A percentile compares a stretch with the other conserved stretches of the same genome.
These are phyloP conservation scores for Alviniconcha strummeri DNA, from an alignment of 2,888 invertebrate genomes.

Conservation along the genomic window DNA sequence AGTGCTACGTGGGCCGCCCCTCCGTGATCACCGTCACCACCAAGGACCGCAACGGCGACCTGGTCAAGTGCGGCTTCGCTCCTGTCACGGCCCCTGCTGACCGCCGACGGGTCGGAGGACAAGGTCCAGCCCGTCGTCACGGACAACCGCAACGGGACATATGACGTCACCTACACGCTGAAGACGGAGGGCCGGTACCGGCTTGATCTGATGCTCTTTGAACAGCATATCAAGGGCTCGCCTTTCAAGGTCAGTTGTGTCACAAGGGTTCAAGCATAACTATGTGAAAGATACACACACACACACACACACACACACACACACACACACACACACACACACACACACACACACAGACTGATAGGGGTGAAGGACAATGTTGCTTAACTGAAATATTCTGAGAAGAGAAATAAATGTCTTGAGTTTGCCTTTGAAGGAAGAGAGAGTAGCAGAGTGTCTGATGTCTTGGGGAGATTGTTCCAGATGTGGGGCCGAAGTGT, in stretches of 20 bases:
- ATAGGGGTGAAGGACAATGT: not conserved
- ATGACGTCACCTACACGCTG: conserved; percentile 73
- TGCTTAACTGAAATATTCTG: too few species aligned
- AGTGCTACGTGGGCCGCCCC: conserved; percentile 68
- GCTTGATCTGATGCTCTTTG: conserved; percentile 72
- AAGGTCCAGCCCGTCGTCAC: conserved; percentile 64
- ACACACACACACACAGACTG: not conserved
- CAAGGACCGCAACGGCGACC: conserved; percentile 69
- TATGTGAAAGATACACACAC: not conserved
- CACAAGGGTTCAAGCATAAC: too few species aligned
- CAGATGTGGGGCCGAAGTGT: too few species aligned
- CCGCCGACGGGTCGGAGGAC: conserved; percentile 53
- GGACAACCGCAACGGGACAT: conserved; percentile 71
- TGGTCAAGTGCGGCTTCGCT: conserved; percentile 69
- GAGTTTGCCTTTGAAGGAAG: too few species aligned
- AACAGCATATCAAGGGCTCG: conserved; percentile 73
- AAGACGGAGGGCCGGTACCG: conserved; percentile 72
- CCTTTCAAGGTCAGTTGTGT: conserved; percentile 70
- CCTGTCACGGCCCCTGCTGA: conserved; percentile 63
- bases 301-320: not conserved
- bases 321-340: not conserved
- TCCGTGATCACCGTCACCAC: conserved; percentile 72
- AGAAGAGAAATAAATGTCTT: too few species aligned
- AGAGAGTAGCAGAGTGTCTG: too few species aligned
- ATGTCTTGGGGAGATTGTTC: too few species aligned